Evolutionary conservation across 2,888 invertebrate species (phyloP), one percentile per base, ranked within the genome.

Genomic region (Resseliella maxima): DNA sequence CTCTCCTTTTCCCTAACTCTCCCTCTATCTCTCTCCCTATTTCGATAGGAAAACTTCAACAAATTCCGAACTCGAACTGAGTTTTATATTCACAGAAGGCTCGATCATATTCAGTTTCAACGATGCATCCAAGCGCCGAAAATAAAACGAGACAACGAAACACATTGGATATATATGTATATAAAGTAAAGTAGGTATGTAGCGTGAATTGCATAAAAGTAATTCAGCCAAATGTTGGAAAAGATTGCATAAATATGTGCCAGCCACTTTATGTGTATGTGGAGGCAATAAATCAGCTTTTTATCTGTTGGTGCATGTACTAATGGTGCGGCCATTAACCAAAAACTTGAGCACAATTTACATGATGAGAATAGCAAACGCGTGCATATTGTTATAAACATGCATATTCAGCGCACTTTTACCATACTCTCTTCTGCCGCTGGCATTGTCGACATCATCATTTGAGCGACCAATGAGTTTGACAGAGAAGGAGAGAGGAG

Each of bases 161-260:
- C n/a, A n/a, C n/a, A n/a, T n/a, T n/a, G n/a, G n/a, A n/a, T n/a
- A n/a, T n/a, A n/a, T 41, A 12, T 41, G 41, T 41, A 31, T 27
- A 72, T 27, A 59, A 27, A 72, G n/a, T 72, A 72, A 72, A 3
- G 24, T 59, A 50, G 8, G 15, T 50, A 18, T 50, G 12, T 5
- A 27, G 72, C 72, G 15, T 72, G 31, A 72, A 72, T 31, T 72
- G 72, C 72, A 72, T 72, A 72, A 72, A 72, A 72, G 72, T 72
- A 72, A 31, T 72, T 72, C 72, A 72, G 72, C 72, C 72, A 35
- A 72, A 72, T 72, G 83, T 24, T 83, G 83, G 41, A 36, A 83
- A 83, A 83, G 83, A 83, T 83, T 36, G 83, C 36, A 83, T 83
- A 83, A 83, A 83, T 83, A 83, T 83, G 83, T 83, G 83, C 83